phyloP scores from a whole-genome alignment of 2,888 invertebrate species.

The Ormia ochracea region DNA sequence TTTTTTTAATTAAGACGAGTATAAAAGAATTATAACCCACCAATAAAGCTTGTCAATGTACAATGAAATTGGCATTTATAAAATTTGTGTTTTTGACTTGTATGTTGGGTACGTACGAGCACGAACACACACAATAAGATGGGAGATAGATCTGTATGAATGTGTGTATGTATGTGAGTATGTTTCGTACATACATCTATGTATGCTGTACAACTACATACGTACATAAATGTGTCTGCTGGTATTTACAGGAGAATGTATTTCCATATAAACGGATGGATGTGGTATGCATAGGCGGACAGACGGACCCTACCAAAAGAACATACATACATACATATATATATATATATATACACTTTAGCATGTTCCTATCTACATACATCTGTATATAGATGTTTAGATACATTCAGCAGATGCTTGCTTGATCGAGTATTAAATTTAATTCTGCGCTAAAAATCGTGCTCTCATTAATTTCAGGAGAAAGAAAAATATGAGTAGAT shows the following conservation, averaged over 20 bases:
- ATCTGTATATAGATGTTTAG: no score
- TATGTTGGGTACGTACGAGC: slow-evolving; percentile 15
- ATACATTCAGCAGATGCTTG: no score
- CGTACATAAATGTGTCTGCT: neutral
- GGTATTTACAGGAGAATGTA: neutral
- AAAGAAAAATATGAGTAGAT: slow-evolving; percentile 8
- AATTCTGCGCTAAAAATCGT: slow-evolving; percentile 43
- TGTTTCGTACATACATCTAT: neutral
- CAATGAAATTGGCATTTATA: slow-evolving; percentile 58
- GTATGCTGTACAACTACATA: neutral
- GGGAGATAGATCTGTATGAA: neutral
- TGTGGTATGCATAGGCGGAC: slow-evolving; percentile 7
- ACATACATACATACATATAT: neutral
- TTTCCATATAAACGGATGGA: slow-evolving; percentile 5
- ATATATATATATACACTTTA: no score
- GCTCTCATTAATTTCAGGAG: slow-evolving; percentile 20
- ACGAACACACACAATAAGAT: neutral
- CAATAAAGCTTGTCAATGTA: slow-evolving; percentile 63
- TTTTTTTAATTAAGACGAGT: slow-evolving; percentile 13
- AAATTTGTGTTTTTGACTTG: slow-evolving; percentile 37
- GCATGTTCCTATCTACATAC: no score
- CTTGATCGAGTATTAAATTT: slow-evolving; percentile 40
- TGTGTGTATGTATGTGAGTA: neutral
- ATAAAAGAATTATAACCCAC: slow-evolving; percentile 41
- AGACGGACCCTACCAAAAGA: neutral